Percentiles rank a stretch among this genome's conserved stretches.
phyloP scores from a whole-genome alignment of 2,113 vertebrate genomes.

The Acanthochromis polyacanthus region DNA sequence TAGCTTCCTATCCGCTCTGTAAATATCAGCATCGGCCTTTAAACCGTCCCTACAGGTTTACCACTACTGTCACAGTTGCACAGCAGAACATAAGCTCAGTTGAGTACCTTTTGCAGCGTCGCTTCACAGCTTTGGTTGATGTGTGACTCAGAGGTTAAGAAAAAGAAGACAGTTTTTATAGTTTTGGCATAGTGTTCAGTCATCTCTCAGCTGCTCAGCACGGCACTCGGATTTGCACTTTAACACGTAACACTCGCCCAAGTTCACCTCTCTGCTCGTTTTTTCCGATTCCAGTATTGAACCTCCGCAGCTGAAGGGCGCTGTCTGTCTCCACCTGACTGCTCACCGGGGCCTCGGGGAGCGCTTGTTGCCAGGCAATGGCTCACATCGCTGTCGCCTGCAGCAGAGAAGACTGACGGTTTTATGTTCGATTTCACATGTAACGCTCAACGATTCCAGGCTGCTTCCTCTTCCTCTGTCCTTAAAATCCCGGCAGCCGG shows the following conservation, averaged over 20 bases:
- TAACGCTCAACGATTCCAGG: slow-evolving; percentile 18
- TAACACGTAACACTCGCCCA: not conserved
- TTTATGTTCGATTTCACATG: slow-evolving; percentile 43
- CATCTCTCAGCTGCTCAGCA: not conserved
- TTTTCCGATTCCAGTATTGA: slow-evolving; percentile 21
- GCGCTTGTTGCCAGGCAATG: slow-evolving; percentile 75
- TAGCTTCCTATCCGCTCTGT: too few species aligned
- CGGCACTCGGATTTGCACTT: slow-evolving; percentile 17
- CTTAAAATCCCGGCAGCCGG: not conserved
- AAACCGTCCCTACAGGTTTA: too few species aligned
- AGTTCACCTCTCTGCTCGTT: not conserved
- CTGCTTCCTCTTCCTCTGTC: not conserved
- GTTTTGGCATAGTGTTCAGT: not conserved
- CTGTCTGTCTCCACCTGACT: slow-evolving; percentile 66
- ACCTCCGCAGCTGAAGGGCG: slow-evolving; percentile 42
- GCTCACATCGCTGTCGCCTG: slow-evolving; percentile 58
- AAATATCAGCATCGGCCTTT: too few species aligned
- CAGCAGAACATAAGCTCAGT: too few species aligned
- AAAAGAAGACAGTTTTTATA: not conserved
- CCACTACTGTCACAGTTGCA: too few species aligned
- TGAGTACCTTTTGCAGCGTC: not conserved
- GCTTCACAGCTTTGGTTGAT: not conserved
- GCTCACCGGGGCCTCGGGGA: slow-evolving; percentile 55
- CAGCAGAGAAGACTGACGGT: slow-evolving; percentile 28
- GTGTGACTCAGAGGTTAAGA: not conserved